Evolutionary conservation across 2,888 invertebrate genomes (phyloP), one percentile per base, ranked within the genome.

Genomic region (Brachypalpus laphriformis): DNA sequence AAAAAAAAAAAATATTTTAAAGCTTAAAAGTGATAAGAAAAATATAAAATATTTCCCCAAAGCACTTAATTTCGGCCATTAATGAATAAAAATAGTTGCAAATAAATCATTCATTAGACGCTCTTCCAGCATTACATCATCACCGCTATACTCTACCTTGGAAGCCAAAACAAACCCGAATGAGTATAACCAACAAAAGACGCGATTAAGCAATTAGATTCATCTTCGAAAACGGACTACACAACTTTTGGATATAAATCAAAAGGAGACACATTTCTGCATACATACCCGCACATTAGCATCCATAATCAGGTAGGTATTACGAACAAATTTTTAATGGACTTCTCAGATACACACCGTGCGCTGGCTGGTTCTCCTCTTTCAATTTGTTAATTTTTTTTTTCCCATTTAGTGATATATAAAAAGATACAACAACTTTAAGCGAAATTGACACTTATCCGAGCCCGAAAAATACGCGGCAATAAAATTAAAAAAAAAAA

Each of bases 361-460:
- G 18, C 7, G 25, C 34, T 56, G 22, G 18, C 16, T 34, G 14
- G 16, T 18, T 40, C n/a, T 45, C 14, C 34, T 1, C 37, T 37
- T 22, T 22, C 11, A 3, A 0, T 42, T 54, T 34, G 2, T 25
- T 42, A n/a, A 11, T n/a, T 3, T 34, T 22, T 18, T 5, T 16
- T 63, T 45, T 31, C 3, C 11, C 28, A 18, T 37, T 20, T 18
- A 3, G 6, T 1, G 7, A 31, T 37, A 51, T 9, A 66, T 11
- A 9, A 9, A 70, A 34, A 28, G 20, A 28, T 45, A 16, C 20
- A 34, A 57, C 9, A 63, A 59, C 28, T 40, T 82, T 70, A 56
- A 82, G 34, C 49, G 37, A 70, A 76, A 82, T 57, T 76, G 76
- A 65, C 81, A 76, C 57, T 71, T 82, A 82, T 82, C 65, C 61